Evolutionary conservation across 1,140 invertebrate genomes (phyloP), one percentile per base, ranked within the genome.

Genomic region (Diachasma alloeum): DNA sequence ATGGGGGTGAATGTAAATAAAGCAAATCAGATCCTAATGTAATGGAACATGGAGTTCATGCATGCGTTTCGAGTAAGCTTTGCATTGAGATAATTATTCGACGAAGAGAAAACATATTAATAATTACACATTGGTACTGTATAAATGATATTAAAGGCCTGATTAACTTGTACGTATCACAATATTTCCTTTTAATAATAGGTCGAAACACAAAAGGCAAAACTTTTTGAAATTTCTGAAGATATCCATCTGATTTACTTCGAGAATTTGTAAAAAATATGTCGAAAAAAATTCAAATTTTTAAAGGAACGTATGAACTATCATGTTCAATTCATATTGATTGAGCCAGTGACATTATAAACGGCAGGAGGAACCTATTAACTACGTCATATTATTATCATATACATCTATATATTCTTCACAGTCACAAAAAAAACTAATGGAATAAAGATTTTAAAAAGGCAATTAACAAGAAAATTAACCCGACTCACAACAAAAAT

Each of bases 401-500:
- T 36, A 72, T 36, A 37, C 42, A 71, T 71, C 37, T 48, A 72
- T 36, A 71, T 71, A 71, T 71, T 71, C 44, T 59, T 72, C 48
- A 72, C 44, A 59, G 19, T 72, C 48, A 72, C 48, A 24, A 53
- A 72, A 72, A 53, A 56, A 63, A 76, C n/a, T 42, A 59, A 59
- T 36, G 36, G 36, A 11, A 71, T 8, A 66, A 59, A 56, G 44
- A 70, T 71, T 22, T 19, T 69, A 63, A 48, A 37, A 71, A 17
- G 19, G 39, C 44, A 19, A 70, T 59, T 42, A 39, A 75, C 37
- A 63, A 42, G 17, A 53, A 76, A 68, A 72, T 36, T 74, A 69
- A 78, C 37, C 39, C 36, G 39, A 75, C 48, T 53, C 46, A 78
- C 48, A 78, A 67, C 56, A 77, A 75, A 79, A 84, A 83, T 84